These are phyloP conservation scores for Coregonus sp. DNA, from an alignment of 2,797 vertebrate species.

Conservation along the genomic window DNA sequence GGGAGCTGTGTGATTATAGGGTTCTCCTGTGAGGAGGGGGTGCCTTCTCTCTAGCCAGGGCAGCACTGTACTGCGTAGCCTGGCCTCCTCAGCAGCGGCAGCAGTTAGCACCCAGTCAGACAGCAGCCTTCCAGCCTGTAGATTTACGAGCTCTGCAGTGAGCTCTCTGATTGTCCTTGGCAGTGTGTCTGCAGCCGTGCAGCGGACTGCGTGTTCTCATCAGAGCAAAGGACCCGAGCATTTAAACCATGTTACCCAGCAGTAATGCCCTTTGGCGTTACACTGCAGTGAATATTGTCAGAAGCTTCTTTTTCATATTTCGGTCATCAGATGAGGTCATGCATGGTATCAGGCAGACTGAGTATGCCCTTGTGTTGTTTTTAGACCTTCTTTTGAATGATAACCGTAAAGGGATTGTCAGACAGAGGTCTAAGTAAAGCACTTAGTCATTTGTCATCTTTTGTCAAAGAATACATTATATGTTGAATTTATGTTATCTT, in stretches of 20 bases:
- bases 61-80: background rate
- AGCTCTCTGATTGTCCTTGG: conserved; percentile 33
- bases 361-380: background rate
- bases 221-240: background rate
- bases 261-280: background rate
- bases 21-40: no score
- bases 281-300: background rate
- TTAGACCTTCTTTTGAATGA: background rate
- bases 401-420: background rate
- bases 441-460: no score
- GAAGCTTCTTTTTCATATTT: background rate
- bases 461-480: no score
- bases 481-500: no score
- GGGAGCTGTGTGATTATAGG: no score
- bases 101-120: background rate
- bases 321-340: background rate
- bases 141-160: conserved; percentile 51
- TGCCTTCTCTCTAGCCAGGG: no score
- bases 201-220: background rate
- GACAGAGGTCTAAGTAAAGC: background rate
- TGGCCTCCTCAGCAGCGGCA: background rate
- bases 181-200: background rate
- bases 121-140: conserved; percentile 19
- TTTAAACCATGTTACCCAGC: background rate
- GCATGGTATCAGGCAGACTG: background rate